Percentiles rank a stretch among this genome's conserved stretches.
phyloP scores from a whole-genome alignment of 2,113 vertebrate genomes.

The Indicator indicator region DNA sequence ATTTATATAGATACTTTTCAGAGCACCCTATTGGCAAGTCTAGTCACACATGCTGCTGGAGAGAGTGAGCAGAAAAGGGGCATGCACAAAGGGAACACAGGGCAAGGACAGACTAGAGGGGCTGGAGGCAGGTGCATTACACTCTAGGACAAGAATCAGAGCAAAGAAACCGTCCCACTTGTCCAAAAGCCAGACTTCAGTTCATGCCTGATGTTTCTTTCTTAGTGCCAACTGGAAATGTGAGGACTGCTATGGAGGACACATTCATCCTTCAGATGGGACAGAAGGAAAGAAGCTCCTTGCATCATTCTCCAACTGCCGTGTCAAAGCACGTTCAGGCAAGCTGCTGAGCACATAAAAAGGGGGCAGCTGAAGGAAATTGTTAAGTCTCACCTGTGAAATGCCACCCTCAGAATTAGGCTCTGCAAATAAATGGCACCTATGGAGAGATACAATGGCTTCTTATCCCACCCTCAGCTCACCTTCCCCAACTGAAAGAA shows the following conservation, averaged over 20 bases:
- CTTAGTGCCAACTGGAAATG: not conserved
- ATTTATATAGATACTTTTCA: not conserved
- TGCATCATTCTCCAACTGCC: not conserved
- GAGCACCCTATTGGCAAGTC: not conserved
- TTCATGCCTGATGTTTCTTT: not conserved
- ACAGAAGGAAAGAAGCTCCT: not conserved
- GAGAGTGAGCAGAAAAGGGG: not conserved
- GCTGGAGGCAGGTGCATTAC: fast-evolving
- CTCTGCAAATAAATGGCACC: not conserved
- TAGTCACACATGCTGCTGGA: not conserved
- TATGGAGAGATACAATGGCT: not conserved
- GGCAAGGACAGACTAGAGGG: not conserved
- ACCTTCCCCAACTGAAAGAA: not conserved
- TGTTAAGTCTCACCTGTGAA: not conserved
- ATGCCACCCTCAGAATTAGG: not conserved
- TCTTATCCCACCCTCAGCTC: not conserved
- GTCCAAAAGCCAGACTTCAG: not conserved
- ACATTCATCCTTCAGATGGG: not conserved
- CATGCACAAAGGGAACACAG: fast-evolving
- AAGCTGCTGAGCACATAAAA: not conserved
- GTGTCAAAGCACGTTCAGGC: not conserved
- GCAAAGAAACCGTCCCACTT: not conserved
- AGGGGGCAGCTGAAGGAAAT: not conserved
- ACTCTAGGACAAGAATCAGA: conserved; percentile 50
- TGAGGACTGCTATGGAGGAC: not conserved